Base-by-base conservation (phyloP, 2,113 vertebrate species). In the Sylvietta virens region DNA sequence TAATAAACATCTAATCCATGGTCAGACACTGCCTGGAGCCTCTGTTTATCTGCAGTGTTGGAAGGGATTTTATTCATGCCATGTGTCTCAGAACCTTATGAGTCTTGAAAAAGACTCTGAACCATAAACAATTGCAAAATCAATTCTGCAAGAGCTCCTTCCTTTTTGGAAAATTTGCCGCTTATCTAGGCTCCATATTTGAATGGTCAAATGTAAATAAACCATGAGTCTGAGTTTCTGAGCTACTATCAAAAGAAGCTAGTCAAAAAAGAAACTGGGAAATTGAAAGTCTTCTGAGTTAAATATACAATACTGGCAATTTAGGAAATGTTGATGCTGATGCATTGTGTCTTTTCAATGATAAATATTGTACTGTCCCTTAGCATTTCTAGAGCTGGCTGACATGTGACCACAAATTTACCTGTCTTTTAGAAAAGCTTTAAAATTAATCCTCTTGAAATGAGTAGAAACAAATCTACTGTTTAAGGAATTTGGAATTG, bases 1-100 rank as follows among this genome's bases (percentile, higher is more conserved):
- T 79, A 92, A 87, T 81, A 87, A 91, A 76, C 57, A 74, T 61
- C 62, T 82, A 87, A 91, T 91, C 78, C 31, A 6, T 60, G 81
- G 65, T 79, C 86, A 95, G 66, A 79, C 48, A 14, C 15, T 82
- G 93, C 91, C 94, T 87, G 72, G 42, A 96, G 94, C 70, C 66
- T 74, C 45, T 76, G n/a, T 71, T 81, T 90, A 72, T 95, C 66
- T 88, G 64, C 62, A 58, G 12, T 24, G 4, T 79, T 92, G 35
- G 54, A 66, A 76, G 35, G 44, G 18, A 45, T 79, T 69, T 94
- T 89, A 64, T 78, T 95, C 78, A 61, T 71, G n/a, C 24, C 8
- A 10, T 44, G 45, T 30, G 31, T 87, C 51, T 87, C 69, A 60
- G 48, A 90, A 57, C 26, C 48, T 69, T 53, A 45, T 11, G 60